Conservation (phyloP, 2,113 vertebrate species). For the Astur gentilis region DNA sequence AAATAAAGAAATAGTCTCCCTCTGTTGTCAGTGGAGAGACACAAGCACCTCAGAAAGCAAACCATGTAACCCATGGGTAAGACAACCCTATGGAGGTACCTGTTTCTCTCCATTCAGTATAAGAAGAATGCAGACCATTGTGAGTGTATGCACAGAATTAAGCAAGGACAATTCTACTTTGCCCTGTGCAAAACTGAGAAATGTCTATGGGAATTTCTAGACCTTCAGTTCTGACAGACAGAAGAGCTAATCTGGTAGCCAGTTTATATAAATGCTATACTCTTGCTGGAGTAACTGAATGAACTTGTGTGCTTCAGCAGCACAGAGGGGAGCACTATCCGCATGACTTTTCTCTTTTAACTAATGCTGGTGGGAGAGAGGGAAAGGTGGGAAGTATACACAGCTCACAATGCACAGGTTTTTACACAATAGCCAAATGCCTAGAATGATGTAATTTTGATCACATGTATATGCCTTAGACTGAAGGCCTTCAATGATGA, state of each 20-base stretch:
- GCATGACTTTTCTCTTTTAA: neutral
- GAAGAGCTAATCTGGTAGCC: neutral
- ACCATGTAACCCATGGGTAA: neutral
- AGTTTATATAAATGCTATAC: neutral
- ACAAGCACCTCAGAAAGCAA: neutral
- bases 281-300: neutral
- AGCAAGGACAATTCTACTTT: neutral
- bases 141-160: neutral
- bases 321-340: neutral
- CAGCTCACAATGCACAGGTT: neutral
- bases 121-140: neutral
- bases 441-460: neutral
- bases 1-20: neutral
- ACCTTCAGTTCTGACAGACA: neutral
- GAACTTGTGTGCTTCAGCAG: neutral
- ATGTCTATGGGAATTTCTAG: neutral
- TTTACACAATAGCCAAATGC: neutral
- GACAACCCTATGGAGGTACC: neutral
- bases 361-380: neutral
- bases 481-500: neutral
- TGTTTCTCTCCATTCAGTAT: neutral
- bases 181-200: neutral
- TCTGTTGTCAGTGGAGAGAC: neutral
- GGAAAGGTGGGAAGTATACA: neutral
- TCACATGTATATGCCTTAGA: neutral